A percentile compares a stretch with the other conserved stretches of the same genome.
Conservation (phyloP, 2,888 invertebrate genomes). For the Eristalis pertinax region DNA sequence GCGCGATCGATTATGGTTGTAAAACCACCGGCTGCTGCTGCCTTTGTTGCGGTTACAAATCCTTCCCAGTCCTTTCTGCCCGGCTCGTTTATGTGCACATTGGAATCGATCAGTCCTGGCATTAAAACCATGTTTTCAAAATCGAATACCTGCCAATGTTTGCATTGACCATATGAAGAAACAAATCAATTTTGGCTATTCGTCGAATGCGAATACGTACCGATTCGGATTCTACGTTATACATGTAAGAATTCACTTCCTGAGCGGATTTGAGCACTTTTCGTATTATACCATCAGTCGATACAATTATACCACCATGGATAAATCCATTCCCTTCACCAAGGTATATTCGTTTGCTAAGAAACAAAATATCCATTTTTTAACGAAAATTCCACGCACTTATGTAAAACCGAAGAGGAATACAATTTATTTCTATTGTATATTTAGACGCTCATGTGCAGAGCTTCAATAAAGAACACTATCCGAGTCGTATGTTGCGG, state of each 20-base stretch:
- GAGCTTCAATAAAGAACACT: neutral
- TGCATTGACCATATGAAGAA: neutral
- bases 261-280: slow-evolving; percentile 82
- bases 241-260: slow-evolving; percentile 82
- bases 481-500: neutral
- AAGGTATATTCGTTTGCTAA: slow-evolving; percentile 82
- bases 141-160: slow-evolving; percentile 79
- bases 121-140: slow-evolving; percentile 83
- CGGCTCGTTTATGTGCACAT: slow-evolving; percentile 89
- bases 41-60: slow-evolving; percentile 86
- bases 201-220: slow-evolving; percentile 77
- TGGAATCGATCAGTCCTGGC: slow-evolving; percentile 88
- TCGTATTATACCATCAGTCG: slow-evolving; percentile 83
- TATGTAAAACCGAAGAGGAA: slow-evolving; percentile 43
- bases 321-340: slow-evolving; percentile 80
- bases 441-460: slow-evolving; percentile 26
- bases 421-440: neutral
- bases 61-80: slow-evolving; percentile 89
- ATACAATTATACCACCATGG: slow-evolving; percentile 85
- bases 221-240: slow-evolving; percentile 82
- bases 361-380: slow-evolving; percentile 80
- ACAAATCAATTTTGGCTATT: neutral
- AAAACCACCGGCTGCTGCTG: slow-evolving; percentile 88
- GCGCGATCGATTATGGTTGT: slow-evolving; percentile 89
- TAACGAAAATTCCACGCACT: neutral